These are phyloP conservation scores for Drosophila setosimentum DNA, from an alignment of 2,888 invertebrate species.

Conservation along the genomic window DNA sequence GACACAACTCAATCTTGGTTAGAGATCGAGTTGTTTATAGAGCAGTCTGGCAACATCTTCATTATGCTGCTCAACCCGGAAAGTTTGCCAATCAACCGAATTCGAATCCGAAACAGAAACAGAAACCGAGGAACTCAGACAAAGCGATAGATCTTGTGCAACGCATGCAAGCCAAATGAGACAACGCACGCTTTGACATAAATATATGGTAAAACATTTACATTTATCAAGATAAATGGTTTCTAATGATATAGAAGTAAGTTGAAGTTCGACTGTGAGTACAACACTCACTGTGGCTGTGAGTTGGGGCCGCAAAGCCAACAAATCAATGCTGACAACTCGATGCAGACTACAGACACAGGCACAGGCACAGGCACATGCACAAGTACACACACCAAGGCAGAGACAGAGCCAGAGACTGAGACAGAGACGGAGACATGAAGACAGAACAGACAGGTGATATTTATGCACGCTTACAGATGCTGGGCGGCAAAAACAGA, in stretches of 20 bases:
- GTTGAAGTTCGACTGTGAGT: slow-evolving; percentile 24
- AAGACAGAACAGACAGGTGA: slow-evolving; percentile 65
- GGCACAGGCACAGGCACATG: slow-evolving; percentile 31
- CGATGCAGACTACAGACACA: slow-evolving; percentile 39
- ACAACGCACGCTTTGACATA: slow-evolving; percentile 73
- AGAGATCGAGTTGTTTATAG: slow-evolving; percentile 16
- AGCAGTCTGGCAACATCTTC: slow-evolving; percentile 46
- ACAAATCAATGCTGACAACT: slow-evolving; percentile 79
- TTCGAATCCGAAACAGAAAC: neutral
- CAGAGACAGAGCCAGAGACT: slow-evolving; percentile 1
- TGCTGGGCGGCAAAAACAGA: slow-evolving; percentile 47
- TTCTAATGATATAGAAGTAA: slow-evolving; percentile 78
- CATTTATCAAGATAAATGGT: slow-evolving; percentile 81
- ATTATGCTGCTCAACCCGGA: slow-evolving; percentile 19
- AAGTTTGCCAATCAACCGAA: slow-evolving; percentile 50
- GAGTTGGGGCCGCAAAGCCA: slow-evolving; percentile 57
- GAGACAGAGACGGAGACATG: slow-evolving; percentile 28
- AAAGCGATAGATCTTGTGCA: slow-evolving; percentile 58
- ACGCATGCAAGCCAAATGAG: slow-evolving; percentile 74
- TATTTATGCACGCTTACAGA: slow-evolving; percentile 74
- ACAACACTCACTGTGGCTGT: slow-evolving; percentile 21
- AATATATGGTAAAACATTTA: slow-evolving; percentile 80
- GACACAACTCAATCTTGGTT: neutral
- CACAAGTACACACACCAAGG: no score
- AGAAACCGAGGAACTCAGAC: neutral